These are phyloP conservation scores for Hydrocynus forskahlii DNA, from an alignment of 2,797 vertebrate genomes.

Conservation along the genomic window DNA sequence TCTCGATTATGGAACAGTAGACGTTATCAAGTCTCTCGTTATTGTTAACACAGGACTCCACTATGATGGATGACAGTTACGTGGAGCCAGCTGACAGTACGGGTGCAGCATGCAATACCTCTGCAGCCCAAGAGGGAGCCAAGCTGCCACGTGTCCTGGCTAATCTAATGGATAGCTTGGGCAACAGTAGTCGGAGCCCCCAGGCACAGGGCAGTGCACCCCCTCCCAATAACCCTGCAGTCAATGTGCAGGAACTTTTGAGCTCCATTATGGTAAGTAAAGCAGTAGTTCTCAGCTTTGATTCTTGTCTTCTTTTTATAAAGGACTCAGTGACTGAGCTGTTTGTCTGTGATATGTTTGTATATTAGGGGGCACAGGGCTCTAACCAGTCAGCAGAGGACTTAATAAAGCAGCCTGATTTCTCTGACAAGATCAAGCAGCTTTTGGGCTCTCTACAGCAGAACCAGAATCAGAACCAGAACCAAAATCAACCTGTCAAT, in stretches of 20 bases:
- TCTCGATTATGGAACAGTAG: background rate
- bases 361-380: constrained; percentile 80
- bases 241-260: constrained; percentile 95
- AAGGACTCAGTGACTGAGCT: background rate
- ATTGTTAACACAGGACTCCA: constrained; percentile 79
- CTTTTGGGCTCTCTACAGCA: constrained; percentile 87
- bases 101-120: constrained; percentile 53
- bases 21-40: background rate
- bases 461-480: constrained; percentile 77
- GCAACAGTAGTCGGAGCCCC: constrained; percentile 74
- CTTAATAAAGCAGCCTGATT: constrained; percentile 91
- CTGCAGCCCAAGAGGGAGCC: constrained; percentile 78
- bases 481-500: constrained; percentile 68
- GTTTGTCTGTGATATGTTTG: background rate
- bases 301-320: background rate
- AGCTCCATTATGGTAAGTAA: constrained; percentile 89
- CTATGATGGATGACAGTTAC: constrained; percentile 80
- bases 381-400: constrained; percentile 87
- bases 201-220: constrained; percentile 69
- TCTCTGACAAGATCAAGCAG: constrained; percentile 93
- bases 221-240: constrained; percentile 68
- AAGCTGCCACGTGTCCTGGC: constrained; percentile 92
- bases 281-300: background rate
- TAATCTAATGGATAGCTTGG: constrained; percentile 92
- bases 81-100: constrained; percentile 80